phyloP scores from a whole-genome alignment of 2,113 vertebrate species.

The Taxidea taxus region DNA sequence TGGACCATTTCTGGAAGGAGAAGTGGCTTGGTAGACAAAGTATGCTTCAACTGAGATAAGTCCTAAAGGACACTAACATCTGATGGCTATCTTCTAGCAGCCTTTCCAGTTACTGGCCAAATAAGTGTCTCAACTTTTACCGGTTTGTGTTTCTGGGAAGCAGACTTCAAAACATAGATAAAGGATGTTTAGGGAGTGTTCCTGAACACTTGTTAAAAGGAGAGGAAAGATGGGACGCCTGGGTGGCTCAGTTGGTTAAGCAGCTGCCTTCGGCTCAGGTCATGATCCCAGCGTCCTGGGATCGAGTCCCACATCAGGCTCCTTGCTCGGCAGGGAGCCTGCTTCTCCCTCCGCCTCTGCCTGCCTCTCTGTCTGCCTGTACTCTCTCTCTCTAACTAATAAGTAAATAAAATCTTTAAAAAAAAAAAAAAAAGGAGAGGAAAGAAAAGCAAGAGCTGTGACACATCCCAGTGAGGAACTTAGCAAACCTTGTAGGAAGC shows the following conservation, averaged over 20 bases:
- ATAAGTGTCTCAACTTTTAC: neutral
- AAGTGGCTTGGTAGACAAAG: neutral
- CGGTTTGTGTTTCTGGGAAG: neutral
- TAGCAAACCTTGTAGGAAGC: neutral
- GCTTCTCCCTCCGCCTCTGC: too few species aligned
- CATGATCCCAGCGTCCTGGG: too few species aligned
- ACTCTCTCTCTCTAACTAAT: too few species aligned
- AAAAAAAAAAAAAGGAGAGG: neutral
- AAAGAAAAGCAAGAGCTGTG: neutral
- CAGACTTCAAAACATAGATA: neutral
- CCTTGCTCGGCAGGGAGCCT: too few species aligned
- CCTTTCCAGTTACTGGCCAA: neutral
- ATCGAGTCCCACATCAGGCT: too few species aligned
- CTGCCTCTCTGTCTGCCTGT: too few species aligned
- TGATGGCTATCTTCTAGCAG: neutral
- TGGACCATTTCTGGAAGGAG: neutral
- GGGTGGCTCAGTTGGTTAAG: too few species aligned
- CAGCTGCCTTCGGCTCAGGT: too few species aligned
- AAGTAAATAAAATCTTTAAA: too few species aligned
- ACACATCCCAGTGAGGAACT: neutral
- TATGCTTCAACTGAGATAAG: neutral
- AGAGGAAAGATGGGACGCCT: too few species aligned
- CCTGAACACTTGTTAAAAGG: neutral
- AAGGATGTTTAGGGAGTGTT: neutral
- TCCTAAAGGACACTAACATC: neutral